Base-by-base conservation (phyloP, 2,888 invertebrate genomes). In the Caenorhabditis sp. region DNA sequence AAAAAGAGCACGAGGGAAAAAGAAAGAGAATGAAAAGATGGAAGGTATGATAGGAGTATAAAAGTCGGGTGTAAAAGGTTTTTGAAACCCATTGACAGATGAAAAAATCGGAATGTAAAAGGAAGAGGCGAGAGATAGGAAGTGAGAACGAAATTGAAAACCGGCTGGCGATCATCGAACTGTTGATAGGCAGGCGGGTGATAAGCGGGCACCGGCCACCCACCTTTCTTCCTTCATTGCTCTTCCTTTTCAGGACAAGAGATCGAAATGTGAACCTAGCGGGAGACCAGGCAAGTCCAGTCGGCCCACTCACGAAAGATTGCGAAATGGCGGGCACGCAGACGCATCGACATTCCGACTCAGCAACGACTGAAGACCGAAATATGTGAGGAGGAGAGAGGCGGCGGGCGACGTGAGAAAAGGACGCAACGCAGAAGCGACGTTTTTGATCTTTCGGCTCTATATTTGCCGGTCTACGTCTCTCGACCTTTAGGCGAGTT, bases 261-360 rank as follows among this genome's bases (percentile, higher is more conserved):
- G 74, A 74, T 66, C 66, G 61, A 74, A 66, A 66, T 55, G 50
- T 74, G 66, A 74, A 70, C 70, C 70, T 59, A 59, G 43, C 35
- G 53, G 35, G 27, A 50, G 70, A 50, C 59, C 68, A 22, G 58
- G 26, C 27, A 50, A 27, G 52, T 52, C 52, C 45, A 46, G 13
- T 39, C 58, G 37, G 59, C 45, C 70, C 70, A 70, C 53, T 59
- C 35, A 32, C 37, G 46, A 58, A 58, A 58, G 22, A 68, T 53
- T 43, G 27, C 6, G 30, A 32, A 58, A 56, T 30, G n/a, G 15
- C 52, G 24, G 70, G 59, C 35, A 61, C 59, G 70, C 70, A 59
- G 59, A 70, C 59, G 24, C 52, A 32, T 17, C 17, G 59, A 55
- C 55, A 37, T 26, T 26, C 22, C 41, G 41, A 43, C 15, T 50